Conservation (phyloP, 2,797 vertebrate genomes). For the Rhincodon typus region DNA sequence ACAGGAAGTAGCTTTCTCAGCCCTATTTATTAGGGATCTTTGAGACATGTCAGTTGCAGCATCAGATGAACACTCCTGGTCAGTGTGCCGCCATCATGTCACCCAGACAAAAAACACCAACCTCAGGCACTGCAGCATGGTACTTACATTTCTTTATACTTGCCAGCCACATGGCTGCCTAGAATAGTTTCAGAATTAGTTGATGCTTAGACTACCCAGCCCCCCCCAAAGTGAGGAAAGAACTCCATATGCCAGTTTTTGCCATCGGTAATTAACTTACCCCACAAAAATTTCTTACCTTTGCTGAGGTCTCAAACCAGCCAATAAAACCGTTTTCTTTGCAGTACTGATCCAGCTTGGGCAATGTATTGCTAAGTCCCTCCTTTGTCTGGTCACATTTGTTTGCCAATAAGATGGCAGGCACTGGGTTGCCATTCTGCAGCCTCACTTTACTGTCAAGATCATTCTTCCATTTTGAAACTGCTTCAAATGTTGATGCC, state of each 20-base stretch:
- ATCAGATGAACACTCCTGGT: background rate
- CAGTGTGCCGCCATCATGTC: background rate
- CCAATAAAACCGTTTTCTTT: slow-evolving; percentile 61
- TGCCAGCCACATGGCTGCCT: background rate
- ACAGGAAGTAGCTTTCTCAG: background rate
- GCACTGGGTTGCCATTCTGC: slow-evolving; percentile 59
- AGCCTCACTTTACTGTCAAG: slow-evolving; percentile 68
- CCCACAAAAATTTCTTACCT: slow-evolving; percentile 47
- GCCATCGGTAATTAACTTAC: too few relatives aligned
- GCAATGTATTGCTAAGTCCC: slow-evolving; percentile 58
- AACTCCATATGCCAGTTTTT: too few relatives aligned
- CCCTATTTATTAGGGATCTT: background rate
- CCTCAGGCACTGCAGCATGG: background rate
- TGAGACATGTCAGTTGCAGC: too few relatives aligned
- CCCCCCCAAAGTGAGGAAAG: too few relatives aligned
- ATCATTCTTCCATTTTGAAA: slow-evolving; percentile 71
- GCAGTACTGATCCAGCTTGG: slow-evolving; percentile 63
- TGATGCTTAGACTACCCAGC: background rate
- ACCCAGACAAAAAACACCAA: background rate
- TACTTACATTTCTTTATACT: background rate
- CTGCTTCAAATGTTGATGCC: slow-evolving; percentile 65
- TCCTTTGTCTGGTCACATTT: slow-evolving; percentile 63
- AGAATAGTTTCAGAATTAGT: background rate
- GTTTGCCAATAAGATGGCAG: slow-evolving; percentile 65
- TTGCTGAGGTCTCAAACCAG: slow-evolving; percentile 69